Percentiles rank a stretch among this genome's conserved stretches.
phyloP scores from a whole-genome alignment of 2,888 invertebrate species.

The Odontothrips loti region DNA sequence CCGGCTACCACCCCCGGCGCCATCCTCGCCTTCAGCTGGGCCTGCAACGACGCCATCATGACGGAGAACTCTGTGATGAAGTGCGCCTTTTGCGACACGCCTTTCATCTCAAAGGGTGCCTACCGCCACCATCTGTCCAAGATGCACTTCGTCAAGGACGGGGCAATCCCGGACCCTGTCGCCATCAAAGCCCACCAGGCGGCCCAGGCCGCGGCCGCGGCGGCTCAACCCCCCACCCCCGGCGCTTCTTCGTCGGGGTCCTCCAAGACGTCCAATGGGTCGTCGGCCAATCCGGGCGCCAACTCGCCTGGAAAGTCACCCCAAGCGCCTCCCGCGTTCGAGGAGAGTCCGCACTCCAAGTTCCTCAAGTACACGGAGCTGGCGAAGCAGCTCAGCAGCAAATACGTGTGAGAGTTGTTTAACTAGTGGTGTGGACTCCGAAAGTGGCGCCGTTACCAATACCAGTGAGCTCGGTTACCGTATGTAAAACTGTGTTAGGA shows the following conservation, averaged over 20 bases:
- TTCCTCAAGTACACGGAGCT: constrained; percentile 97
- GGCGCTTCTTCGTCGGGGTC: constrained; percentile 26
- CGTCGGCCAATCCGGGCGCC: constrained; percentile 40
- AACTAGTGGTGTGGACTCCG: background rate
- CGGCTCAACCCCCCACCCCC: constrained; percentile 43
- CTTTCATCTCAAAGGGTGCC: constrained; percentile 94
- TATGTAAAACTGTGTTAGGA: constrained; percentile 31
- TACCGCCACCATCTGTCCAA: constrained; percentile 94
- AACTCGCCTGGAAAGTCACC: constrained; percentile 40
- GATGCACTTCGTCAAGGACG: constrained; percentile 92
- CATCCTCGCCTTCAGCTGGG: constrained; percentile 89
- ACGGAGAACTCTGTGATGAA: constrained; percentile 86
- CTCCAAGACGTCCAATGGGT: constrained; percentile 35
- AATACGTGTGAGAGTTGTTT: constrained; percentile 68
- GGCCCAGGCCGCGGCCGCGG: constrained; percentile 52
- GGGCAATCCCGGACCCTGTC: constrained; percentile 75
- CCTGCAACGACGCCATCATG: constrained; percentile 86
- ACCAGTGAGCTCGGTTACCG: constrained; percentile 30
- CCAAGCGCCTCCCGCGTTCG: constrained; percentile 50
- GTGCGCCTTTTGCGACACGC: constrained; percentile 91
- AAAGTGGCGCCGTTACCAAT: constrained; percentile 15
- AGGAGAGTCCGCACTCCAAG: constrained; percentile 93
- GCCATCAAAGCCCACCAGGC: constrained; percentile 46
- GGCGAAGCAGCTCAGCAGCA: constrained; percentile 96
- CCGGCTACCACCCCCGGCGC: constrained; percentile 69